A percentile compares a stretch with the other conserved stretches of the same genome.
These are phyloP conservation scores for Oceanites oceanicus DNA, from an alignment of 2,113 vertebrate genomes.

Conservation along the genomic window DNA sequence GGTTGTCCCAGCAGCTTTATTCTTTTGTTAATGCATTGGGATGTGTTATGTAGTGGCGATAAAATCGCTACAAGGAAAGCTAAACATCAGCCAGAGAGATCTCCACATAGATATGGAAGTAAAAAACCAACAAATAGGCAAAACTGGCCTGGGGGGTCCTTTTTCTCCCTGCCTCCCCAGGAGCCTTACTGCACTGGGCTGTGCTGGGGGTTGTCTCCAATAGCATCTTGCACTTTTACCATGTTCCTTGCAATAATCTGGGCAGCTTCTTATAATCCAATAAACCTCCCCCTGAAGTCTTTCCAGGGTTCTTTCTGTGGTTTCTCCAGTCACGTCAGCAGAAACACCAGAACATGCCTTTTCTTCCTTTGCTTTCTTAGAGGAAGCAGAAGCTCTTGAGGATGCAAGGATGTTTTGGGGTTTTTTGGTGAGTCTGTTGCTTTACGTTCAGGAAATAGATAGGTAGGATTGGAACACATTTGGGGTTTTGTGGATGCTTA, in stretches of 20 bases:
- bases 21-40: slow-evolving; percentile 69
- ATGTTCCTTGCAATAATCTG: neutral
- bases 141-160: neutral
- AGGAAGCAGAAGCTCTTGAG: neutral
- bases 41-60: slow-evolving; percentile 63
- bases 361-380: neutral
- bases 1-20: slow-evolving; percentile 66
- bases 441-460: neutral
- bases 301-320: neutral
- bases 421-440: neutral
- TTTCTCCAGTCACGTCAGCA: neutral
- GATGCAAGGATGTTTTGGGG: neutral
- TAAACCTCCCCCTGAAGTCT: neutral
- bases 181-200: neutral
- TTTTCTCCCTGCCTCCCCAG: neutral
- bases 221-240: neutral
- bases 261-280: neutral
- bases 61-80: slow-evolving; percentile 52
- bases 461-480: neutral
- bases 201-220: neutral
- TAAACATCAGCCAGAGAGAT: slow-evolving; percentile 54
- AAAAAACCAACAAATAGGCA: neutral
- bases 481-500: neutral
- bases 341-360: accelerated
- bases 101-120: slow-evolving; percentile 4